Evolutionary conservation across 2,888 invertebrate genomes (phyloP).

Genomic region (Drosophila nr. perissopoda): DNA sequence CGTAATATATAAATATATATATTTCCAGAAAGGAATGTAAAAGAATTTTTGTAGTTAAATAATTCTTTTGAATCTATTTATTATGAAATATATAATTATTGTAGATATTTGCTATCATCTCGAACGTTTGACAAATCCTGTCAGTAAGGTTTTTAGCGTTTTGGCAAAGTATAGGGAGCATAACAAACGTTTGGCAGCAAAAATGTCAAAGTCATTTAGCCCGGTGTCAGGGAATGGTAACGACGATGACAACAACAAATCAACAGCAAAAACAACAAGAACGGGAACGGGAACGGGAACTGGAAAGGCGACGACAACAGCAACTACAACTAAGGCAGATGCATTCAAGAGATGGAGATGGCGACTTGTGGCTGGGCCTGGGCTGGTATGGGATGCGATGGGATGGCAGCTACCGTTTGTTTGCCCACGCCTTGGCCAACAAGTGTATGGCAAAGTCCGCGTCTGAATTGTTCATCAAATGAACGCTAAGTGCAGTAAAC

Average conservation of each 20-base stretch:
- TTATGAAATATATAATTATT: neutral
- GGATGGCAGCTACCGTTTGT: constrained; percentile 70
- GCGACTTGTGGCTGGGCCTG: constrained; percentile 27
- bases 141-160: neutral
- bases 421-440: constrained; percentile 71
- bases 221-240: constrained; percentile 41
- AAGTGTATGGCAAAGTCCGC: constrained; percentile 65
- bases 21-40: neutral
- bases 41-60: neutral
- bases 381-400: constrained; percentile 1
- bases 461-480: constrained; percentile 76
- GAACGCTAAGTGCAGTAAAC: constrained; percentile 70
- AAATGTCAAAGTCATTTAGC: constrained; percentile 82
- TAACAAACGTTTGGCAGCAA: constrained; percentile 42
- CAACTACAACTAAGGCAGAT: constrained; percentile 43
- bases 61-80: neutral
- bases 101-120: neutral
- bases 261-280: constrained; percentile 24
- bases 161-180: constrained; percentile 37
- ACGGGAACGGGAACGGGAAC: constrained; percentile 11
- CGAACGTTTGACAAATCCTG: neutral
- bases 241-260: constrained; percentile 2
- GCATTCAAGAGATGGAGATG: constrained; percentile 43
- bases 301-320: constrained; percentile 15
- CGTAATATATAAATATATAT: neutral